Percentiles rank a stretch among this genome's conserved stretches.
These are phyloP conservation scores for Atrina japonica DNA, from an alignment of 2,888 invertebrate species.

Conservation along the genomic window DNA sequence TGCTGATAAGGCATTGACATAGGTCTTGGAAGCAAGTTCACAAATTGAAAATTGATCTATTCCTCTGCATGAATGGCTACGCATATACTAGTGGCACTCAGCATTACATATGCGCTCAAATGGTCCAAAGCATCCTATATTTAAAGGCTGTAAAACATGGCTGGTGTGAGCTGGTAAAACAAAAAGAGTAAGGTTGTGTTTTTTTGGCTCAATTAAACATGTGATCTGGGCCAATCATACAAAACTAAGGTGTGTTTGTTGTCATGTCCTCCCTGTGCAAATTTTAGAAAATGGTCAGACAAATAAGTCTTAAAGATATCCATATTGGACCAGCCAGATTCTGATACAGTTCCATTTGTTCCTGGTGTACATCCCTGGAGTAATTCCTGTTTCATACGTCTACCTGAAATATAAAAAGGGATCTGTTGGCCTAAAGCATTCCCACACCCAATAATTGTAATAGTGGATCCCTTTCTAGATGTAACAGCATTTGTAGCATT, in stretches of 20 bases:
- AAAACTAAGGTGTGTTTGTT: slow-evolving; percentile 8
- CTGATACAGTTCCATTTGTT: slow-evolving; percentile 8
- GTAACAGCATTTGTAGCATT: slow-evolving; percentile 35
- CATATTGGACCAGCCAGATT: slow-evolving; percentile 33
- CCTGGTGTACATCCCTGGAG: too few species aligned
- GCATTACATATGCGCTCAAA: slow-evolving; percentile 36
- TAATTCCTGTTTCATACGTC: slow-evolving; percentile 25
- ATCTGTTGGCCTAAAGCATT: slow-evolving; percentile 26
- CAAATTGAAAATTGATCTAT: slow-evolving; percentile 27
- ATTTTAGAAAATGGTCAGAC: not conserved
- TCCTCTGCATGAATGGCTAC: slow-evolving; percentile 22
- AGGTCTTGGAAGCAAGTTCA: slow-evolving; percentile 21
- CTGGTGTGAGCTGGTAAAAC: slow-evolving; percentile 18
- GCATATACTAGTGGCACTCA: slow-evolving; percentile 34
- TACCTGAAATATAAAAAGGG: slow-evolving; percentile 38
- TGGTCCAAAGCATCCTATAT: slow-evolving; percentile 40
- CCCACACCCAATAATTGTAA: slow-evolving; percentile 24
- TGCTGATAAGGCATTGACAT: slow-evolving; percentile 27
- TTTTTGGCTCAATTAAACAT: too few species aligned
- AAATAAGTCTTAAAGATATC: too few species aligned
- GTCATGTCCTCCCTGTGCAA: slow-evolving; percentile 1
- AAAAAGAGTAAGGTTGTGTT: slow-evolving; percentile 26
- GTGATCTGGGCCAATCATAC: slow-evolving; percentile 37
- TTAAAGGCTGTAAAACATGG: slow-evolving; percentile 30
- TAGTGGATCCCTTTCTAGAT: slow-evolving; percentile 23